These are phyloP conservation scores for Zaprionus nigranus DNA, from an alignment of 1,140 invertebrate species.

Conservation along the genomic window DNA sequence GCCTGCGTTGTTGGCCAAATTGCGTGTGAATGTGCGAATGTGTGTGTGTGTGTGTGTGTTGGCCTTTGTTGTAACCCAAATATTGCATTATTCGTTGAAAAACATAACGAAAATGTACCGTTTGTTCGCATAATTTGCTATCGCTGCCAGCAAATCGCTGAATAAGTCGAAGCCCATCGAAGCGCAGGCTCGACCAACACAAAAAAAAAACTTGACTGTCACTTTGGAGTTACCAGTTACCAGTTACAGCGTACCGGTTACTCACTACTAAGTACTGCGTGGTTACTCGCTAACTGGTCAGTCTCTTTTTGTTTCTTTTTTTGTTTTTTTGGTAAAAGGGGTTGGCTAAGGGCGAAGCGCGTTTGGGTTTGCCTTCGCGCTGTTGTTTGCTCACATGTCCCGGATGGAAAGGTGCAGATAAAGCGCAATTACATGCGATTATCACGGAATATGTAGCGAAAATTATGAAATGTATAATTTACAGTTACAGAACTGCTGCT, in stretches of 20 bases:
- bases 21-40: slow-evolving; percentile 20
- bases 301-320: background rate
- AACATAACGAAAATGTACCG: slow-evolving; percentile 61
- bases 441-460: slow-evolving; percentile 80
- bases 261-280: background rate
- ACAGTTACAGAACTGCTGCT: slow-evolving; percentile 69
- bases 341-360: slow-evolving; percentile 53
- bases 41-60: slow-evolving; percentile 18
- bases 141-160: slow-evolving; percentile 68
- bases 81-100: slow-evolving; percentile 57
- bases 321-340: slow-evolving; percentile 12
- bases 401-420: slow-evolving; percentile 84
- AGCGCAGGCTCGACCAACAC: slow-evolving; percentile 56
- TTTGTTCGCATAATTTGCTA: slow-evolving; percentile 79
- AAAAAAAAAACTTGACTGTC: slow-evolving; percentile 32
- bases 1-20: slow-evolving; percentile 27
- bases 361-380: slow-evolving; percentile 11
- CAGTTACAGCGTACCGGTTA: slow-evolving; percentile 1
- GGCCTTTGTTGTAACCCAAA: slow-evolving; percentile 68
- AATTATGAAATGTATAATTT: slow-evolving; percentile 84
- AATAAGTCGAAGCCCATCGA: slow-evolving; percentile 64
- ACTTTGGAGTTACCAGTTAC: slow-evolving; percentile 1
- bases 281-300: slow-evolving; percentile 28
- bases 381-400: slow-evolving; percentile 79
- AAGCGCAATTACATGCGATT: slow-evolving; percentile 84